phyloP scores from a whole-genome alignment of 2,797 vertebrate species.

The Poecilia gillii region DNA sequence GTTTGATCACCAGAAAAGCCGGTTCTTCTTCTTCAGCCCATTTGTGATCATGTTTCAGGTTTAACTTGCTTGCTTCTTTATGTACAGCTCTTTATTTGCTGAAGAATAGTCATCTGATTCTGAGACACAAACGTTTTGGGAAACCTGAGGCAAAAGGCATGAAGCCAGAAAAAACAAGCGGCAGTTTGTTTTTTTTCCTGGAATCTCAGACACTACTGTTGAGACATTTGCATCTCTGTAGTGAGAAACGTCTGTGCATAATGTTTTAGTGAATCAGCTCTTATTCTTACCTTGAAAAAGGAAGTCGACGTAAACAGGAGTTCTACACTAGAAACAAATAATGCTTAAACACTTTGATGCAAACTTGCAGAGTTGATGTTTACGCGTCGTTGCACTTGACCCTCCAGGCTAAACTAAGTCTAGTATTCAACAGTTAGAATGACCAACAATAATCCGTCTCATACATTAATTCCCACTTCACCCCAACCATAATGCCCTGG shows the following conservation, averaged over 20 bases:
- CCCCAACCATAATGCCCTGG: background rate
- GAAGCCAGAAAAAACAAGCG: slow-evolving; percentile 19
- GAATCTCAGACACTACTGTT: background rate
- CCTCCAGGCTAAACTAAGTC: background rate
- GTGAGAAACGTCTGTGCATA: slow-evolving; percentile 7
- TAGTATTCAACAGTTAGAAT: background rate
- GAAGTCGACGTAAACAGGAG: background rate
- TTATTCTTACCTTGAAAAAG: background rate
- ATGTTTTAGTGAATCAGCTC: slow-evolving; percentile 5
- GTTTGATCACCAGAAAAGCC: slow-evolving; percentile 36
- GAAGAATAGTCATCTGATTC: background rate
- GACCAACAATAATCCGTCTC: background rate
- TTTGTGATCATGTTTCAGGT: slow-evolving; percentile 54
- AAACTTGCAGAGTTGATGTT: background rate
- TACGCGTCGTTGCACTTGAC: background rate
- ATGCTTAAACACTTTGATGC: background rate
- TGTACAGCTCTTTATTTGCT: slow-evolving; percentile 23
- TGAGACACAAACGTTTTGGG: background rate
- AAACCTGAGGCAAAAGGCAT: slow-evolving; percentile 8
- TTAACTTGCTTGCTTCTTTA: slow-evolving; percentile 53
- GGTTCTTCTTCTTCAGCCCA: slow-evolving; percentile 41
- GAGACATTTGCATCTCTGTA: slow-evolving; percentile 18
- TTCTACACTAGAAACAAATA: background rate
- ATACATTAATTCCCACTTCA: background rate
- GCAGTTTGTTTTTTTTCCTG: background rate